phyloP scores from a whole-genome alignment of 2,888 invertebrate species.

The Philereme transversata region DNA sequence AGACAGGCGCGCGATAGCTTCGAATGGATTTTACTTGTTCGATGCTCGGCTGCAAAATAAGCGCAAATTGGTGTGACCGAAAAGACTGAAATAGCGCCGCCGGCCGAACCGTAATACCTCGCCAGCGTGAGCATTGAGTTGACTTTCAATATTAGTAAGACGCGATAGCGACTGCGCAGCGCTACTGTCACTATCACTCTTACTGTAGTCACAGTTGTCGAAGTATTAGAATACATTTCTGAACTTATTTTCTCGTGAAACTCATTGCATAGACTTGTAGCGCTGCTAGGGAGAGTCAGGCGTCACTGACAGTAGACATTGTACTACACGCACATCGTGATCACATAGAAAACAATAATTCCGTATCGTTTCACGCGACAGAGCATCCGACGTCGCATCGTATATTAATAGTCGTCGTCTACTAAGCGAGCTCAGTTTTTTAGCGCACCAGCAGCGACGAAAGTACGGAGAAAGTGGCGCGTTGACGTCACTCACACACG shows the following conservation, averaged over 20 bases:
- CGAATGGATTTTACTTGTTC: constrained; percentile 83
- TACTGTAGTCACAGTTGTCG: constrained; percentile 13
- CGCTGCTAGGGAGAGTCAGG: constrained; percentile 52
- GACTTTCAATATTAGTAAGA: constrained; percentile 48
- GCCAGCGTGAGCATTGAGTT: constrained; percentile 45
- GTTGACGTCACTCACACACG: constrained; percentile 82
- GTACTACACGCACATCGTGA: constrained; percentile 50
- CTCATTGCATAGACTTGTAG: constrained; percentile 25
- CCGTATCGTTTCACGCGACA: constrained; percentile 73
- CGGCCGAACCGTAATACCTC: constrained; percentile 37
- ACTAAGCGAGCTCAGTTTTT: constrained; percentile 76
- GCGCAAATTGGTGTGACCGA: constrained; percentile 54
- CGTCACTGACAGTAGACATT: constrained; percentile 43
- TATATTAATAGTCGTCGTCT: constrained; percentile 76
- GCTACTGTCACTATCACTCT: constrained; percentile 22
- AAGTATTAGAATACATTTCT: constrained; percentile 8
- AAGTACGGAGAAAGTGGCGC: constrained; percentile 83
- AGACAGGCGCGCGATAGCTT: constrained; percentile 79
- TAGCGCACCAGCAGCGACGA: constrained; percentile 80
- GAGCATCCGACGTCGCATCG: constrained; percentile 72
- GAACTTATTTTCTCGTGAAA: constrained; percentile 3
- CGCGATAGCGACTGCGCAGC: constrained; percentile 46
- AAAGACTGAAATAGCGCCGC: constrained; percentile 58
- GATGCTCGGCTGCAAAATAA: constrained; percentile 65
- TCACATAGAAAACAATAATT: constrained; percentile 67